A percentile compares a stretch with the other conserved stretches of the same genome.
Evolutionary conservation across 1,140 invertebrate genomes (phyloP).

Genomic region (Eubasilissa regina): DNA sequence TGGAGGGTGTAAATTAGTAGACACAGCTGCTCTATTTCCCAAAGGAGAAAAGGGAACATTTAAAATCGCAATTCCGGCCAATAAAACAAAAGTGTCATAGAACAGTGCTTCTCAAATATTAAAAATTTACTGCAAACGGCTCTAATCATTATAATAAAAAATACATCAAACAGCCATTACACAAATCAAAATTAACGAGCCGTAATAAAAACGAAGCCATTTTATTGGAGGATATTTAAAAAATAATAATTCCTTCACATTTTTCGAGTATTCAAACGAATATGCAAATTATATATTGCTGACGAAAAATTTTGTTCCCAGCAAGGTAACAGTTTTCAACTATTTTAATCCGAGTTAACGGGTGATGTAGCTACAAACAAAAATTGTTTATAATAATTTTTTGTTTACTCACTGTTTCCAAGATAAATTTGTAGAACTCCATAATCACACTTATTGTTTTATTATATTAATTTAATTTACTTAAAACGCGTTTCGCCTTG

Average conservation of each 20-base stretch:
- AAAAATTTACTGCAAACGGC: constrained; percentile 22
- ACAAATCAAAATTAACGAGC: not conserved
- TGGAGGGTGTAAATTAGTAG: constrained; percentile 18
- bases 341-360: not conserved
- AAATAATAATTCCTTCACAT: not conserved
- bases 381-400: not conserved
- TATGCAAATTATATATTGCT: not conserved
- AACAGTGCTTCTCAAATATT: not conserved
- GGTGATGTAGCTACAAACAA: no score
- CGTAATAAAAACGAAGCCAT: not conserved
- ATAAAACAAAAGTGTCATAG: constrained; percentile 11
- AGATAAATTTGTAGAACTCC: no score
- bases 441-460: no score
- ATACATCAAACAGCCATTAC: not conserved
- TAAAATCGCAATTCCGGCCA: constrained; percentile 32
- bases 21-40: constrained; percentile 32
- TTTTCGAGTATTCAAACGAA: not conserved
- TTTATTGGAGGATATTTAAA: not conserved
- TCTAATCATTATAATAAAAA: not conserved
- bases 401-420: no score
- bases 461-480: no score
- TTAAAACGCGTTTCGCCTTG: no score
- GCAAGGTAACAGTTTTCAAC: not conserved
- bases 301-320: not conserved
- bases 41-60: constrained; percentile 22